These are phyloP conservation scores for Cottoperca gobio DNA, from an alignment of 2,797 vertebrate genomes.

Conservation along the genomic window DNA sequence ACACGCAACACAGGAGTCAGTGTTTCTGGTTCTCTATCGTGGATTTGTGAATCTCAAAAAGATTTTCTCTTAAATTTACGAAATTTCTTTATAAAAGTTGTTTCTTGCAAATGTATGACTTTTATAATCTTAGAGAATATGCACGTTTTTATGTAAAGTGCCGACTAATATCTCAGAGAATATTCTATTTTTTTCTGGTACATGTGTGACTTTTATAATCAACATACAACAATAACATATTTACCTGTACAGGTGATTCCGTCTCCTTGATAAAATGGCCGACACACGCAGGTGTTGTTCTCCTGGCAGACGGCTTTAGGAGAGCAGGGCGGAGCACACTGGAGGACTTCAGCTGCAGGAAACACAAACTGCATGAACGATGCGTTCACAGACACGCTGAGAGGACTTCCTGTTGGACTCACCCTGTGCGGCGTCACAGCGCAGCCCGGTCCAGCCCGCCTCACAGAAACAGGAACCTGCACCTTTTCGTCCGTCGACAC, in stretches of 20 bases:
- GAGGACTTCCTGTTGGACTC: constrained; percentile 25
- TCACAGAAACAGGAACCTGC: constrained; percentile 91
- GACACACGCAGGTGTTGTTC: constrained; percentile 92
- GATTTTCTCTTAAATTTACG: no score
- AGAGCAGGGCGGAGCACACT: constrained; percentile 89
- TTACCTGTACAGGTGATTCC: constrained; percentile 89
- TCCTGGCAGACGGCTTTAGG: constrained; percentile 86
- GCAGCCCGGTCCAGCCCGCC: constrained; percentile 90
- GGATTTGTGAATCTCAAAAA: no score
- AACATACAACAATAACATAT: no score
- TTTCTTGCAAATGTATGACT: no score
- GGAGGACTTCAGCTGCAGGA: constrained; percentile 74
- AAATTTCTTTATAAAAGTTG: no score
- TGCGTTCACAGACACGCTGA: not conserved
- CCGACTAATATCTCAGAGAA: no score
- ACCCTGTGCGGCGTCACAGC: constrained; percentile 89
- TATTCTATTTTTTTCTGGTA: no score
- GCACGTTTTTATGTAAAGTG: no score
- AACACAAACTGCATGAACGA: not conserved
- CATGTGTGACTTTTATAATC: no score
- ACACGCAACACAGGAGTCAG: no score
- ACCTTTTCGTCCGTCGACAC: constrained; percentile 86
- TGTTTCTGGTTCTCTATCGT: no score
- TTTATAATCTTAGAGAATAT: no score
- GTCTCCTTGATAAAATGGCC: constrained; percentile 89